Evolutionary conservation across 2,888 invertebrate genomes (phyloP).

Genomic region (Hypomecis punctinalis): DNA sequence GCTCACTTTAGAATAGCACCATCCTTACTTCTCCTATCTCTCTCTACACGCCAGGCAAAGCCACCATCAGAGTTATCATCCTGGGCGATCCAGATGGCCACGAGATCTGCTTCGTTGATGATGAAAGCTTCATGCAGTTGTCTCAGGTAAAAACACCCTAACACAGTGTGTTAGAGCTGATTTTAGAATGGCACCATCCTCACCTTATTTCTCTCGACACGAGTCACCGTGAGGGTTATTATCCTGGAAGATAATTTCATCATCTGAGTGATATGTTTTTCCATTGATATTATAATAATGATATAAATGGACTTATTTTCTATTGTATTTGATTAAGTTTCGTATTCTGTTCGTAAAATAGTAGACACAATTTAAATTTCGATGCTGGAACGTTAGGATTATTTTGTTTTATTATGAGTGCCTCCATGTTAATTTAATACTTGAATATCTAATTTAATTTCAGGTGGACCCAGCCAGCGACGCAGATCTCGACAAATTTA

Average conservation of each 20-base stretch:
- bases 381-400: too few species aligned
- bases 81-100: slow-evolving; percentile 98
- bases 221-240: slow-evolving; percentile 96
- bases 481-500: slow-evolving; percentile 90
- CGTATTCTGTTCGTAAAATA: too few species aligned
- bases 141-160: slow-evolving; percentile 80
- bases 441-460: background rate
- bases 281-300: too few species aligned
- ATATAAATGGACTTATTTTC: too few species aligned
- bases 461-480: slow-evolving; percentile 92
- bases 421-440: too few species aligned
- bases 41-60: slow-evolving; percentile 98
- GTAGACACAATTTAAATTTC: too few species aligned
- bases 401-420: too few species aligned
- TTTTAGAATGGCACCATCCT: slow-evolving; percentile 88
- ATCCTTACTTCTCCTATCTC: slow-evolving; percentile 95
- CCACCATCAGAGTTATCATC: slow-evolving; percentile 97
- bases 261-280: too few species aligned
- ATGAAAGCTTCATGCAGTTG: slow-evolving; percentile 95
- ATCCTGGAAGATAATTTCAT: too few species aligned
- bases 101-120: slow-evolving; percentile 99
- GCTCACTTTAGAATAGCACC: slow-evolving; percentile 76
- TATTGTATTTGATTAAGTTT: too few species aligned
- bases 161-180: too few species aligned
- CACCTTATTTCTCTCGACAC: slow-evolving; percentile 97